Evolutionary conservation across 1,140 invertebrate genomes (phyloP).

Genomic region (Meloidogyne floridensis): DNA sequence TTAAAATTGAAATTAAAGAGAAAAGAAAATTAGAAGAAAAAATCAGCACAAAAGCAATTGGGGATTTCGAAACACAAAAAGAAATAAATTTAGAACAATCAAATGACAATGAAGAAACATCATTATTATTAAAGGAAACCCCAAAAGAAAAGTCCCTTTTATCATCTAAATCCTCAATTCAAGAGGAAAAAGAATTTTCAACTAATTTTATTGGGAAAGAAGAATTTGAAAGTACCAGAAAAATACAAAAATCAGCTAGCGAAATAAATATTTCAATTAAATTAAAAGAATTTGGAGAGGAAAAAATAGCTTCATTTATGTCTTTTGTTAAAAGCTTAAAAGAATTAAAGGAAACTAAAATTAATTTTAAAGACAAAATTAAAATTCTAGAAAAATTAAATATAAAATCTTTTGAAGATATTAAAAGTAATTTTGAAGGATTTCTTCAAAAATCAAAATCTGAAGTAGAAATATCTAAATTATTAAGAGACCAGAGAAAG

Average conservation of each 20-base stretch:
- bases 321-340: conserved; percentile 1
- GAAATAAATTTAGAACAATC: background rate
- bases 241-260: background rate
- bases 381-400: background rate
- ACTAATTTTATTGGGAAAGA: conserved; percentile 8
- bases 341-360: conserved; percentile 15
- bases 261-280: background rate
- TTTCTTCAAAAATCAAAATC: background rate
- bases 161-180: conserved; percentile 10
- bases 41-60: background rate
- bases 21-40: background rate
- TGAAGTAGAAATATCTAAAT: too few relatives aligned
- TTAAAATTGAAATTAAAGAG: background rate
- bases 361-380: background rate
- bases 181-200: conserved; percentile 17
- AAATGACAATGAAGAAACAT: background rate
- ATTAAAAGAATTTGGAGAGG: background rate
- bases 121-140: background rate
- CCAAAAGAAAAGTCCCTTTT: background rate
- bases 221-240: conserved; percentile 6
- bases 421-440: background rate
- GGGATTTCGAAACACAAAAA: background rate
- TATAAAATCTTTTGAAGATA: background rate
- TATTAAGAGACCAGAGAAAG: too few relatives aligned
- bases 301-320: background rate